These are phyloP conservation scores for Actenoides lindsayi DNA, from an alignment of 2,113 vertebrate genomes.

Conservation along the genomic window DNA sequence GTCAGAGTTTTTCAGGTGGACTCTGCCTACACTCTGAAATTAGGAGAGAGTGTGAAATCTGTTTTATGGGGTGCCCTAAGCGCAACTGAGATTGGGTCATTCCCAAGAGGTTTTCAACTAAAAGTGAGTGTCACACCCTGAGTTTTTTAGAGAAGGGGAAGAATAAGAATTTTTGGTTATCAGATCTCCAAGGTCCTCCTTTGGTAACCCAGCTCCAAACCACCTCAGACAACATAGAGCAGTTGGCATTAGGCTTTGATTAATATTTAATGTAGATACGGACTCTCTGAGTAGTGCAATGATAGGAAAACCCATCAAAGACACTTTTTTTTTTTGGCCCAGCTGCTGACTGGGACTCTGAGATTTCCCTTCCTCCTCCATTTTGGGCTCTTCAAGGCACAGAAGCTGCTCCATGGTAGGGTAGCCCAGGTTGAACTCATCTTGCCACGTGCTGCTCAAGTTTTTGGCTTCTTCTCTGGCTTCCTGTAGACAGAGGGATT, in stretches of 20 bases:
- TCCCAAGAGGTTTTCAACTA: not conserved
- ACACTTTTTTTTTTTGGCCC: not conserved
- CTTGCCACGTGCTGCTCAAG: not conserved
- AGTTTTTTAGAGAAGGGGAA: not conserved
- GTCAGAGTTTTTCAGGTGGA: not conserved
- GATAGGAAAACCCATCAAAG: not conserved
- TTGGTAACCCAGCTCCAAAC: not conserved
- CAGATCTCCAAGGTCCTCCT: not conserved
- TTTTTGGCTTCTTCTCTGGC: not conserved
- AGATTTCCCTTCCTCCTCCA: not conserved
- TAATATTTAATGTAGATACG: not conserved
- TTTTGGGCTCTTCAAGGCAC: not conserved
- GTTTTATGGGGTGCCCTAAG: not conserved
- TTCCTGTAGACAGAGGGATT: not conserved
- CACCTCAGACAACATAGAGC: not conserved
- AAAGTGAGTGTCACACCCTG: not conserved
- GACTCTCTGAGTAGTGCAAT: not conserved
- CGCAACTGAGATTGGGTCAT: accelerated
- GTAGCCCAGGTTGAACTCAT: not conserved
- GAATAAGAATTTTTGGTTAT: not conserved
- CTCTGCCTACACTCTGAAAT: not conserved
- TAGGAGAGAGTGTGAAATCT: not conserved
- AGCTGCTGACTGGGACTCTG: not conserved
- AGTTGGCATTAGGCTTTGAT: not conserved
- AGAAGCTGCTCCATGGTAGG: not conserved